Evolutionary conservation across 2,888 invertebrate species (phyloP).

Genomic region (Atethmia centrago): DNA sequence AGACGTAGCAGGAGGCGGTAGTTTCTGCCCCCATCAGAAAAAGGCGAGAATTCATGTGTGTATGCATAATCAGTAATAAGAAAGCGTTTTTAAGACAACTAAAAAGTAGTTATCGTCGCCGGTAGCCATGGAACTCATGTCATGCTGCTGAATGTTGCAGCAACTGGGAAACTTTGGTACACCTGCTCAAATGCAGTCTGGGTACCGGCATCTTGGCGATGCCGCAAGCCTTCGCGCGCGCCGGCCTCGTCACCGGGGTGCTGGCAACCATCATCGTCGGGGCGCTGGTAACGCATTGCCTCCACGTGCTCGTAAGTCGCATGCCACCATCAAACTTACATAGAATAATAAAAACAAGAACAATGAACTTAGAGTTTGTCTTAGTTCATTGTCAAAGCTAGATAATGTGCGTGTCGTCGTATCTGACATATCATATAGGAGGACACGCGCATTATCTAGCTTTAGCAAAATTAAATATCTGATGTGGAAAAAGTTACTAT

Average conservation of each 20-base stretch:
- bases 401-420: background rate
- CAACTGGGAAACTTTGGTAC: slow-evolving; percentile 95
- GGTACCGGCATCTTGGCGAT: slow-evolving; percentile 98
- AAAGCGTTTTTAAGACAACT: background rate
- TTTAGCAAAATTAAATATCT: background rate
- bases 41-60: background rate
- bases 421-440: background rate
- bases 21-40: background rate
- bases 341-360: background rate
- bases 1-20: background rate
- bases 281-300: slow-evolving; percentile 95
- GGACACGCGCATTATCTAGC: background rate
- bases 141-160: slow-evolving; percentile 89
- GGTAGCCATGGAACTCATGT: background rate
- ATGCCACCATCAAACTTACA: background rate
- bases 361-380: background rate
- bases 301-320: slow-evolving; percentile 93
- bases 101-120: background rate
- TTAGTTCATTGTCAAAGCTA: background rate
- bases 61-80: background rate
- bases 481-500: background rate
- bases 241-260: slow-evolving; percentile 95
- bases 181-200: slow-evolving; percentile 96
- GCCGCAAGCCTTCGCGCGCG: slow-evolving; percentile 97
- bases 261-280: slow-evolving; percentile 95